Conservation (phyloP, 2,888 invertebrate species). For the Scelioninae gen. 2 region DNA sequence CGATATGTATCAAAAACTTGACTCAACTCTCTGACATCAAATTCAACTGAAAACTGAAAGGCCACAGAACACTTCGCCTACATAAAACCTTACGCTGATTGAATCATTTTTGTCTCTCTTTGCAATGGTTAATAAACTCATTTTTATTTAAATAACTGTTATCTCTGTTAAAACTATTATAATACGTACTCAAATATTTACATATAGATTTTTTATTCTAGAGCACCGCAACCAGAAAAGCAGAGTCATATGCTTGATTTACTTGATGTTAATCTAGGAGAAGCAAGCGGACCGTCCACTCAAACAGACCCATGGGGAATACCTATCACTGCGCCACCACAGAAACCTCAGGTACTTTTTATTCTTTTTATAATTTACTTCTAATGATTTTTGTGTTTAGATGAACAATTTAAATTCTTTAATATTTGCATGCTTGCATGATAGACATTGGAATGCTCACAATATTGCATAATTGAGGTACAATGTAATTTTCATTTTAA, state of each 20-base stretch:
- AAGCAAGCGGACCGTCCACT: conserved; percentile 77
- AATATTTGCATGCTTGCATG: conserved; percentile 63
- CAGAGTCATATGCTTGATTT: conserved; percentile 89
- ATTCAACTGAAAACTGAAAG: no score
- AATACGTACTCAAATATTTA: no score
- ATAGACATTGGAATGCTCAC: conserved; percentile 72
- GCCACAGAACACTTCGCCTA: no score
- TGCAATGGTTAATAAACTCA: no score
- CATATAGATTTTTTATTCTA: no score
- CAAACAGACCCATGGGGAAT: conserved; percentile 86
- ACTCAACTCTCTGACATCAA: no score
- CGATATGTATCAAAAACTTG: no score
- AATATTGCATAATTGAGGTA: conserved; percentile 66
- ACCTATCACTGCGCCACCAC: conserved; percentile 77
- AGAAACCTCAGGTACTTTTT: conserved; percentile 78
- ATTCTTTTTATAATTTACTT: conserved; percentile 26
- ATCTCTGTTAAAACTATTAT: no score
- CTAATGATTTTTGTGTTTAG: conserved; percentile 4
- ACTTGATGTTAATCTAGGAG: conserved; percentile 86
- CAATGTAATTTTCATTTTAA: no score
- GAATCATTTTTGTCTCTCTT: no score
- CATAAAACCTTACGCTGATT: no score
- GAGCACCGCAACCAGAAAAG: conserved; percentile 73
- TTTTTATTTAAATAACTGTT: no score
- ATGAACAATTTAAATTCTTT: conserved; percentile 16